phyloP scores from a whole-genome alignment of 2,113 vertebrate genomes.

The Chaetura pelagica region DNA sequence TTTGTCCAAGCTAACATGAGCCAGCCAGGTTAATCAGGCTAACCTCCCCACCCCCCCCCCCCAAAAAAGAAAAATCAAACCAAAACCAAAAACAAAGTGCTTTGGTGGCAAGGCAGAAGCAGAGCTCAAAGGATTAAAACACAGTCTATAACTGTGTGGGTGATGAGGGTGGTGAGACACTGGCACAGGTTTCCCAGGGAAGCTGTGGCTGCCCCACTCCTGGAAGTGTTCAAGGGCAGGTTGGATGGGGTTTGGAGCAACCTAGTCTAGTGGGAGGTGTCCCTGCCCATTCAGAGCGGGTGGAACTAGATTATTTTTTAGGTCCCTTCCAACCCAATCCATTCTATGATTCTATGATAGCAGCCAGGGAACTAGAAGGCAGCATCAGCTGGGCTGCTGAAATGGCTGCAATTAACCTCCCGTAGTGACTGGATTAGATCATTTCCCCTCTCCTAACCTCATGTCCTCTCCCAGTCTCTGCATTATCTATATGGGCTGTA shows the following conservation, averaged over 20 bases:
- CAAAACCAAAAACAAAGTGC: not conserved
- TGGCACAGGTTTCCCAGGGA: too few species aligned
- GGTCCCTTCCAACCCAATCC: too few species aligned
- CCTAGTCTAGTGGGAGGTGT: too few species aligned
- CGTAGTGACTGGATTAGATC: not conserved
- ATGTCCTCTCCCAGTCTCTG: not conserved
- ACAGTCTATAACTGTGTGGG: not conserved
- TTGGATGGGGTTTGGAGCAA: too few species aligned
- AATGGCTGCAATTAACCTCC: constrained; percentile 6
- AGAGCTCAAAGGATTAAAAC: not conserved
- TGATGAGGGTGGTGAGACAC: too few species aligned
- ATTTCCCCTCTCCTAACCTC: not conserved
- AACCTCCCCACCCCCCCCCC: too few species aligned
- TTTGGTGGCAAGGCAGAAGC: not conserved
- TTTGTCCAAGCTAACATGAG: not conserved
- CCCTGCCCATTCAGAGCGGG: too few species aligned
- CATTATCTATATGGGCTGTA: not conserved
- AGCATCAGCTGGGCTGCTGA: not conserved
- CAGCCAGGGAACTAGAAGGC: not conserved
- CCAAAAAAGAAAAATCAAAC: not conserved
- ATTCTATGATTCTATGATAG: too few species aligned
- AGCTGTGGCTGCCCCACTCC: too few species aligned
- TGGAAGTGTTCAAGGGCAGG: too few species aligned
- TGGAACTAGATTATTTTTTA: too few species aligned
- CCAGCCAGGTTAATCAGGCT: not conserved